Conservation (phyloP, 2,888 invertebrate genomes). For the Drosophila gaucha region DNA sequence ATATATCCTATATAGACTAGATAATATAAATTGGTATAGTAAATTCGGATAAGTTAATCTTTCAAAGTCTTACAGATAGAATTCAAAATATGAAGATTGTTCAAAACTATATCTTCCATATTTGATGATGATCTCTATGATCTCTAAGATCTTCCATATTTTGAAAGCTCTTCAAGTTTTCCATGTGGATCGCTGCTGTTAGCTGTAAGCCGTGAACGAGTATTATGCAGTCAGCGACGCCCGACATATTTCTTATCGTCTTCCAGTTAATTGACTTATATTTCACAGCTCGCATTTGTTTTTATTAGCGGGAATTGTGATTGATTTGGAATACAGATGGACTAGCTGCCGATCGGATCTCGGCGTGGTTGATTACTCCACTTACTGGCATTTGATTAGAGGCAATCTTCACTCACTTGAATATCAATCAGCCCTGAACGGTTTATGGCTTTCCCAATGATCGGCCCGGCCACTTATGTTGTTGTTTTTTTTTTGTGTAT, state of each 20-base stretch:
- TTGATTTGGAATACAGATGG: conserved; percentile 68
- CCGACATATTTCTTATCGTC: conserved; percentile 11
- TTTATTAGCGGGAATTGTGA: conserved; percentile 63
- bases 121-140: no score
- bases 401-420: conserved; percentile 53
- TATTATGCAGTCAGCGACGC: background rate
- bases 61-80: no score
- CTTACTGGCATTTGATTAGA: conserved; percentile 66
- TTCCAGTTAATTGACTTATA: conserved; percentile 62
- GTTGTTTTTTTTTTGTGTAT: background rate
- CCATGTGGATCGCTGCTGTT: no score
- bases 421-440: conserved; percentile 63
- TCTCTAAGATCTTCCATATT: no score
- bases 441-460: conserved; percentile 21
- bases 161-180: no score
- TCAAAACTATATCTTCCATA: no score
- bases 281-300: conserved; percentile 33
- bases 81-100: no score
- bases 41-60: no score
- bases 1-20: no score
- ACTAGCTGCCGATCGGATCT: conserved; percentile 53
- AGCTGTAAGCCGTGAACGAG: background rate
- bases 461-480: conserved; percentile 18
- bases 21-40: no score
- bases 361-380: conserved; percentile 61